Conservation (phyloP, 1,140 invertebrate species). For the Sesamia nonagrioides region DNA sequence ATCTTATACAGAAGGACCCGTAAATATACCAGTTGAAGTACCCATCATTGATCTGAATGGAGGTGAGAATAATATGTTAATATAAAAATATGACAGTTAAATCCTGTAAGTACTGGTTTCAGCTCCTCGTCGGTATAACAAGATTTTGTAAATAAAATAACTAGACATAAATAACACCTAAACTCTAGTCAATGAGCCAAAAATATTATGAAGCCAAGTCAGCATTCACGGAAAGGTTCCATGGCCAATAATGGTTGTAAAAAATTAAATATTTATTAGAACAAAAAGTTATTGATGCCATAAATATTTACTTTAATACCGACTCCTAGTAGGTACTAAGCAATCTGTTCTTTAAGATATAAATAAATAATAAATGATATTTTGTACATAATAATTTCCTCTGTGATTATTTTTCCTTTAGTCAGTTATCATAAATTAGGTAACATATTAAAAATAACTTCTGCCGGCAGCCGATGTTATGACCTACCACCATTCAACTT, state of each 20-base stretch:
- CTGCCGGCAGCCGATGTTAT: too few species aligned
- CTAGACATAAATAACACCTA: too few species aligned
- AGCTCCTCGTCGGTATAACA: background rate
- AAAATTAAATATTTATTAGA: background rate
- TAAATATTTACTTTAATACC: too few species aligned
- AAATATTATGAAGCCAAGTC: background rate
- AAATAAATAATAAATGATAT: background rate
- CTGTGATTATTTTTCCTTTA: background rate
- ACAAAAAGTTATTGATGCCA: background rate
- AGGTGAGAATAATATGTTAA: conserved; percentile 6
- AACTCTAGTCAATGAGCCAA: too few species aligned
- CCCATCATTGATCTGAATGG: background rate
- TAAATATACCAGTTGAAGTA: background rate
- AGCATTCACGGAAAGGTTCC: background rate
- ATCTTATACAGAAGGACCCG: background rate
- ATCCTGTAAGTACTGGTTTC: background rate
- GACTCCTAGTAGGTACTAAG: too few species aligned
- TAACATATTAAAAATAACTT: background rate
- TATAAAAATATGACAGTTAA: background rate
- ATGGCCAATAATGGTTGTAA: background rate
- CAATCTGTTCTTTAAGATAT: too few species aligned
- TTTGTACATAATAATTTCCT: background rate
- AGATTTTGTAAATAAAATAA: background rate
- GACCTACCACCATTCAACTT: too few species aligned
- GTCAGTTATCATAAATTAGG: background rate